Evolutionary conservation across 2,113 vertebrate genomes (phyloP).

Genomic region (Nibea coibor): DNA sequence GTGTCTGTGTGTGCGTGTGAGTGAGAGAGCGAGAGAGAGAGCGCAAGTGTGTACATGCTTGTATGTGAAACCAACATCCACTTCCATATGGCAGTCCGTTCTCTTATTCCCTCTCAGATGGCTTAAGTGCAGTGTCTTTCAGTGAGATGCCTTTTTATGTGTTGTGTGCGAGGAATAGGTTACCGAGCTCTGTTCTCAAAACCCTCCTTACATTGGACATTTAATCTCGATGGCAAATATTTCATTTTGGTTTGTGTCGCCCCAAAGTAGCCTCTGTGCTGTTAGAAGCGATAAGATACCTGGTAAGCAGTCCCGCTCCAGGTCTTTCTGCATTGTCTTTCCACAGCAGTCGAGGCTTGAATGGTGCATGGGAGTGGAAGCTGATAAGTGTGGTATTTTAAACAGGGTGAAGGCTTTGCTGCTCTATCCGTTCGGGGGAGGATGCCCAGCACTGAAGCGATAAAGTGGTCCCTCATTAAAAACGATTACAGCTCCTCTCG

Average conservation of each 20-base stretch:
- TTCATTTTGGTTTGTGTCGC: constrained; percentile 66
- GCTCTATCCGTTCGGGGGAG: constrained; percentile 72
- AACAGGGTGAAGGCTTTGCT: constrained; percentile 75
- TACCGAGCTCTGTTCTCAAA: constrained; percentile 51
- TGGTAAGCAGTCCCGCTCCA: constrained; percentile 68
- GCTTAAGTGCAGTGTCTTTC: constrained; percentile 60
- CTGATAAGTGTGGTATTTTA: constrained; percentile 82
- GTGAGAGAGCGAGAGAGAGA: neutral
- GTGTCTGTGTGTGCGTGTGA: constrained; percentile 4
- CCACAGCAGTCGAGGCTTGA: constrained; percentile 64
- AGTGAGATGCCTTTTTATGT: constrained; percentile 30
- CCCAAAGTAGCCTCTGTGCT: constrained; percentile 67
- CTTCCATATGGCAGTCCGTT: constrained; percentile 44
- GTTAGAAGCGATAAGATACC: constrained; percentile 74
- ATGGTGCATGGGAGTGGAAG: constrained; percentile 74
- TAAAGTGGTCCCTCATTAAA: constrained; percentile 82
- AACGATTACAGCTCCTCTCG: constrained; percentile 74
- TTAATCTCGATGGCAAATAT: constrained; percentile 73
- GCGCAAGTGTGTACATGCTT: constrained; percentile 24
- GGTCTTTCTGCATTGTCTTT: constrained; percentile 72
- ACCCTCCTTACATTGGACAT: constrained; percentile 61
- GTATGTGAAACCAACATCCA: constrained; percentile 45
- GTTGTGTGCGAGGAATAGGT: constrained; percentile 51
- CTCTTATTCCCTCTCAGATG: constrained; percentile 52
- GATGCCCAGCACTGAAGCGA: constrained; percentile 74